Conservation (phyloP, 2,797 vertebrate genomes). For the Acipenser oxyrinchus region DNA sequence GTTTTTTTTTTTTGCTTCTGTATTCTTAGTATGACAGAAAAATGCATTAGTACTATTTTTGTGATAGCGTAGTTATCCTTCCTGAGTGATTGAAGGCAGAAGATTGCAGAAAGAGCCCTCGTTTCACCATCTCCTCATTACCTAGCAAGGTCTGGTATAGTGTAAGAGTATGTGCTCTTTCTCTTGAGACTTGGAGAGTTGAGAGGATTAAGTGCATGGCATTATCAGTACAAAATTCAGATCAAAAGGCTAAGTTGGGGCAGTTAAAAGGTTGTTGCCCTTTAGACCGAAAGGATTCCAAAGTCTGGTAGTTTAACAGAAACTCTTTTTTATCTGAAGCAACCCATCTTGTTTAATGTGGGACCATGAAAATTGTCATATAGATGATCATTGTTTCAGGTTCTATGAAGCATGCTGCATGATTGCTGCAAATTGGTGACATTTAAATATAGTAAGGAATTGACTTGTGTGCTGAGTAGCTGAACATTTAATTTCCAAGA, state of each 20-base stretch:
- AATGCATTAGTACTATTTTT: slow-evolving; percentile 44
- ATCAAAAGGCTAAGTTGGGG: slow-evolving; percentile 46
- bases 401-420: slow-evolving; percentile 1
- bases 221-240: slow-evolving; percentile 36
- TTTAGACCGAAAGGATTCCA: slow-evolving; percentile 57
- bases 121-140: not conserved
- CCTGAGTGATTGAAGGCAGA: slow-evolving; percentile 27
- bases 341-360: slow-evolving; percentile 50
- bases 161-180: slow-evolving; percentile 20
- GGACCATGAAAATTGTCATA: slow-evolving; percentile 40
- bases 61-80: slow-evolving; percentile 40
- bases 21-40: slow-evolving; percentile 44
- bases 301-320: slow-evolving; percentile 64
- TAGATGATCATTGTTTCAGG: slow-evolving; percentile 38
- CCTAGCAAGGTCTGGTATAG: slow-evolving; percentile 5
- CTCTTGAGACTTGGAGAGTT: slow-evolving; percentile 28
- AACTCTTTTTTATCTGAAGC: slow-evolving; percentile 58
- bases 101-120: slow-evolving; percentile 1
- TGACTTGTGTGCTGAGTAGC: no score
- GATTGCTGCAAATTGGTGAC: no score
- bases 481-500: no score
- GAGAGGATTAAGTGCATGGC: slow-evolving; percentile 39
- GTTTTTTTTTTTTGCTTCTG: slow-evolving; percentile 45
- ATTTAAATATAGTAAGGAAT: no score
- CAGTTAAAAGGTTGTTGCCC: slow-evolving; percentile 46